These are phyloP conservation scores for Drosophila tristis DNA, from an alignment of 1,140 invertebrate genomes.

Conservation along the genomic window DNA sequence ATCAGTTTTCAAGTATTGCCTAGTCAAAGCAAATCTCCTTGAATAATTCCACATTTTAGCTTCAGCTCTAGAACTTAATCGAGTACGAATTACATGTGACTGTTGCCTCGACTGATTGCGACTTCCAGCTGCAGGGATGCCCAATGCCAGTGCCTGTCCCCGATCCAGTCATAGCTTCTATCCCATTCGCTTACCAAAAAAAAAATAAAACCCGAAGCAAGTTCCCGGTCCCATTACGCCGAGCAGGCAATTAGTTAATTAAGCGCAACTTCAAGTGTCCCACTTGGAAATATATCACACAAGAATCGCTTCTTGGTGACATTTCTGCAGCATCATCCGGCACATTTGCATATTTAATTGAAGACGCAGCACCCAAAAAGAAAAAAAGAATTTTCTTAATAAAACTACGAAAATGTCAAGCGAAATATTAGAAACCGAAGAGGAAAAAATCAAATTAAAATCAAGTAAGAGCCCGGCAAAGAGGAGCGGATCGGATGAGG, in stretches of 20 bases:
- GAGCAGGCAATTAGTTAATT: slow-evolving; percentile 71
- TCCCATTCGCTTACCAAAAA: neutral
- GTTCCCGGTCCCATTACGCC: neutral
- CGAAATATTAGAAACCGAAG: slow-evolving; percentile 2
- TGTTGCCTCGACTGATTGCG: neutral
- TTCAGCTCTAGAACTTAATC: neutral
- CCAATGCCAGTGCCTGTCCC: no score
- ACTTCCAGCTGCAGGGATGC: no score
- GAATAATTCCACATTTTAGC: no score
- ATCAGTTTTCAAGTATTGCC: no score
- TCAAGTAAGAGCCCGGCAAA: slow-evolving; percentile 11
- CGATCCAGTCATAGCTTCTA: no score
- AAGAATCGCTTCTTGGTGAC: slow-evolving; percentile 45
- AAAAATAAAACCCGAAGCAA: neutral
- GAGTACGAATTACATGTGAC: neutral
- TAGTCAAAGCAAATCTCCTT: no score
- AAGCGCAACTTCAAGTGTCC: slow-evolving; percentile 66
- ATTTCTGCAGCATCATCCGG: slow-evolving; percentile 72
- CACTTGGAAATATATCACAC: slow-evolving; percentile 57
- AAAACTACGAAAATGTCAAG: slow-evolving; percentile 53
- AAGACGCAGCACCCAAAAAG: slow-evolving; percentile 21
- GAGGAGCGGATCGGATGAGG: neutral
- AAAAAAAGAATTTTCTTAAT: slow-evolving; percentile 33
- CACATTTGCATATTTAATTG: slow-evolving; percentile 79
- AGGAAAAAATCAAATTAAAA: neutral